Conservation (phyloP, 2,888 invertebrate species). For the Doris montereyensis region DNA sequence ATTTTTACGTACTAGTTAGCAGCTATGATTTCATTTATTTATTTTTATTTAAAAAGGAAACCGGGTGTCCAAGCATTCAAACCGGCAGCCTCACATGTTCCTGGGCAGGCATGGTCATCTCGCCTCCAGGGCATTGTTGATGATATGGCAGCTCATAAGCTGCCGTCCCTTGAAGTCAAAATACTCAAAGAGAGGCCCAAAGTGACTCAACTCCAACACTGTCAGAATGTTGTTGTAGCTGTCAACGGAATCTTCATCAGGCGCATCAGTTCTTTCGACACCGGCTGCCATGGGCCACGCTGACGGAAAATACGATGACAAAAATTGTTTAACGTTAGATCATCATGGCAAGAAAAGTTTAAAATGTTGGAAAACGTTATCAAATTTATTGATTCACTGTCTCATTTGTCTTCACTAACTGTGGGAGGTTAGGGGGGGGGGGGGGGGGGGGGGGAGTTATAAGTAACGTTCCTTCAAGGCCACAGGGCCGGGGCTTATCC, state of each 20-base stretch:
- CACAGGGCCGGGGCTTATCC: too few species aligned
- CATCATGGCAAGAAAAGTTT: too few species aligned
- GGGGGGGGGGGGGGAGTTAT: too few species aligned
- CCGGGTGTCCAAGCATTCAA: neutral
- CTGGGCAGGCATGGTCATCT: conserved; percentile 88
- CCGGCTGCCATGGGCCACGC: conserved; percentile 74
- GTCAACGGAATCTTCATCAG: conserved; percentile 93
- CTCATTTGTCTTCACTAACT: too few species aligned
- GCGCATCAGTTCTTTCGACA: conserved; percentile 93
- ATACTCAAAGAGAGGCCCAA: conserved; percentile 86
- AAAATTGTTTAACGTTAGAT: too few species aligned
- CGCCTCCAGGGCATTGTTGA: conserved; percentile 92
- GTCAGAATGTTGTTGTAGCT: conserved; percentile 93
- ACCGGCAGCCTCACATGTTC: conserved; percentile 81
- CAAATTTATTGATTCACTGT: too few species aligned
- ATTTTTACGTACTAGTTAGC: too few species aligned
- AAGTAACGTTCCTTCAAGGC: too few species aligned
- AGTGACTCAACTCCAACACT: conserved; percentile 89
- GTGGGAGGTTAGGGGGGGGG: too few species aligned
- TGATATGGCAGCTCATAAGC: conserved; percentile 88
- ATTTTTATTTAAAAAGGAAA: neutral
- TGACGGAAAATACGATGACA: too few species aligned
- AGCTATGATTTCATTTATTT: too few species aligned
- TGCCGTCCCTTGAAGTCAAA: conserved; percentile 90
- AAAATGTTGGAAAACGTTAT: too few species aligned